A percentile compares a stretch with the other conserved stretches of the same genome.
Conservation (phyloP, 2,113 vertebrate genomes). For the Microcebus tavaratra region DNA sequence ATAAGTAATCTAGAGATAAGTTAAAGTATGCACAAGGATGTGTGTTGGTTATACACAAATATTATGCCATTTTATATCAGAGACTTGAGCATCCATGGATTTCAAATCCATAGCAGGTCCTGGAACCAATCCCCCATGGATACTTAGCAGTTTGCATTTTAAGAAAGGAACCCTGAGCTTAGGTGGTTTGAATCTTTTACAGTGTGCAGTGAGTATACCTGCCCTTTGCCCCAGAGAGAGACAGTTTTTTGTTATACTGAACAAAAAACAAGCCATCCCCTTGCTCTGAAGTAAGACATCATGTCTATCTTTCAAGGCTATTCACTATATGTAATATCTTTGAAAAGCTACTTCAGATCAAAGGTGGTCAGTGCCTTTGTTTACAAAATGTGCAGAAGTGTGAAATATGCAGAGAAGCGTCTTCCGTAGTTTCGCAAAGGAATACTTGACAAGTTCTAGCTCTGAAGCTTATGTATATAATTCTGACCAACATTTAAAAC, state of each 20-base stretch:
- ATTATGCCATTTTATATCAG: neutral
- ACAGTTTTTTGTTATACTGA: neutral
- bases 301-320: conserved; percentile 18
- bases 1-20: neutral
- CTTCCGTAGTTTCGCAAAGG: neutral
- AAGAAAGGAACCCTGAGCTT: neutral
- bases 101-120: neutral
- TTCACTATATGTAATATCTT: neutral
- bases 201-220: neutral
- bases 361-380: neutral
- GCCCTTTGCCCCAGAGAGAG: neutral
- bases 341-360: conserved; percentile 16
- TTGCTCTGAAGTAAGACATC: neutral
- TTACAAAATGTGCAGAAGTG: neutral
- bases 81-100: neutral
- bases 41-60: neutral
- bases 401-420: neutral
- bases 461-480: neutral
- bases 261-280: neutral
- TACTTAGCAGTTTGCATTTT: neutral
- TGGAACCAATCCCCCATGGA: neutral
- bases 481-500: neutral
- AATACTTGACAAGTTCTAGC: neutral
- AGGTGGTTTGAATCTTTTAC: neutral
- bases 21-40: neutral